phyloP scores from a whole-genome alignment of 2,113 vertebrate species.

The Myotis brandtii region DNA sequence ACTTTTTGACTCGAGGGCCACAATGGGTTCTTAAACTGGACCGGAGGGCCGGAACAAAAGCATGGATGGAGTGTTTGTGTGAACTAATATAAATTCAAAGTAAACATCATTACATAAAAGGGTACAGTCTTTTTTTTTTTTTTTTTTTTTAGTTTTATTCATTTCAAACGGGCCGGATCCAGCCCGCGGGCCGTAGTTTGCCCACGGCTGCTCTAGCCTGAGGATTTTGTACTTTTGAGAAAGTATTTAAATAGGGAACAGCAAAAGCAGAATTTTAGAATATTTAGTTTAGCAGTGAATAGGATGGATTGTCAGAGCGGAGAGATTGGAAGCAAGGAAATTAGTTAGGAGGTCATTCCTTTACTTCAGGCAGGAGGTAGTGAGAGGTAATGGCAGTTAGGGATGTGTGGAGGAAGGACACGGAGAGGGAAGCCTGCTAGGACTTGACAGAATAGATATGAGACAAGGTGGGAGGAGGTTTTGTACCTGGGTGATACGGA shows the following conservation, averaged over 20 bases:
- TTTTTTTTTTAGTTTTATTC: too few species aligned
- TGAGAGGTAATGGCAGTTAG: not conserved
- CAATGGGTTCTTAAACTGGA: too few species aligned
- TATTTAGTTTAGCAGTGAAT: constrained; percentile 34
- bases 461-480: not conserved
- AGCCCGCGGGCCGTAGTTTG: too few species aligned
- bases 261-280: not conserved
- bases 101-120: too few species aligned
- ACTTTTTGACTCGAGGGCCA: too few species aligned
- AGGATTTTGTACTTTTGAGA: constrained; percentile 14
- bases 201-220: not conserved
- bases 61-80: too few species aligned
- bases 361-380: not conserved
- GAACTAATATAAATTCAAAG: too few species aligned
- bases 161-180: too few species aligned
- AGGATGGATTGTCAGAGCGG: not conserved
- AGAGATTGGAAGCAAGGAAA: not conserved
- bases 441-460: not conserved
- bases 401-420: not conserved
- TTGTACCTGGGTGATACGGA: not conserved
- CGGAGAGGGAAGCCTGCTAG: not conserved
- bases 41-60: too few species aligned
- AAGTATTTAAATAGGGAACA: not conserved
- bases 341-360: not conserved
- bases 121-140: too few species aligned